These are phyloP conservation scores for Probaryconus sp. DNA, from an alignment of 1,140 invertebrate genomes.

Conservation along the genomic window DNA sequence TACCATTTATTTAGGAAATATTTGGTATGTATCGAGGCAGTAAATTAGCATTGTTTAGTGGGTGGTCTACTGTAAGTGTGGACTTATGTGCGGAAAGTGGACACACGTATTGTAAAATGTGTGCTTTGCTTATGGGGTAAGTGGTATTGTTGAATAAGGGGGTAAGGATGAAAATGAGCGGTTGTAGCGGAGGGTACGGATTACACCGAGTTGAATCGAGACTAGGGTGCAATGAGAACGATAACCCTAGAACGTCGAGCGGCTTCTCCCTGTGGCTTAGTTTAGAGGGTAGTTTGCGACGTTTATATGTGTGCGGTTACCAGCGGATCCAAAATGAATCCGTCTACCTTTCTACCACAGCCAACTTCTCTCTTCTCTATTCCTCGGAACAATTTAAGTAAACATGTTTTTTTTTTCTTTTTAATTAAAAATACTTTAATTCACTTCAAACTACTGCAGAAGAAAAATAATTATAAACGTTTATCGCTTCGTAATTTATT, in stretches of 20 bases:
- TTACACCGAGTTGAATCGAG: slow-evolving; percentile 53
- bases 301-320: slow-evolving; percentile 63
- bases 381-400: slow-evolving; percentile 53
- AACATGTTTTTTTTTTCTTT: slow-evolving; percentile 18
- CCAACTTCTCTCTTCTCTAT: slow-evolving; percentile 31
- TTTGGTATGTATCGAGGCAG: slow-evolving; percentile 30
- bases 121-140: slow-evolving; percentile 34
- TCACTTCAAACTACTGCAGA: slow-evolving; percentile 7
- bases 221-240: slow-evolving; percentile 31
- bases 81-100: slow-evolving; percentile 23
- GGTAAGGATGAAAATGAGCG: slow-evolving; percentile 53
- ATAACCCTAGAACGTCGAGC: slow-evolving; percentile 41
- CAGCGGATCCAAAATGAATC: slow-evolving; percentile 54
- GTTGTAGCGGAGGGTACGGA: slow-evolving; percentile 45
- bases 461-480: slow-evolving; percentile 11
- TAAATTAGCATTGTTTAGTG: slow-evolving; percentile 52
- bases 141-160: slow-evolving; percentile 45
- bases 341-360: slow-evolving; percentile 46
- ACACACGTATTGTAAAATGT: slow-evolving; percentile 33
- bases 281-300: slow-evolving; percentile 64
- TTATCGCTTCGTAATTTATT: no score
- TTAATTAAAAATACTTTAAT: slow-evolving; percentile 15
- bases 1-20: slow-evolving; percentile 31
- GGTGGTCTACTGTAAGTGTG: slow-evolving; percentile 36
- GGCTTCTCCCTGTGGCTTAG: slow-evolving; percentile 57